Conservation (phyloP, 2,797 vertebrate genomes). For the Anas bahamensis region DNA sequence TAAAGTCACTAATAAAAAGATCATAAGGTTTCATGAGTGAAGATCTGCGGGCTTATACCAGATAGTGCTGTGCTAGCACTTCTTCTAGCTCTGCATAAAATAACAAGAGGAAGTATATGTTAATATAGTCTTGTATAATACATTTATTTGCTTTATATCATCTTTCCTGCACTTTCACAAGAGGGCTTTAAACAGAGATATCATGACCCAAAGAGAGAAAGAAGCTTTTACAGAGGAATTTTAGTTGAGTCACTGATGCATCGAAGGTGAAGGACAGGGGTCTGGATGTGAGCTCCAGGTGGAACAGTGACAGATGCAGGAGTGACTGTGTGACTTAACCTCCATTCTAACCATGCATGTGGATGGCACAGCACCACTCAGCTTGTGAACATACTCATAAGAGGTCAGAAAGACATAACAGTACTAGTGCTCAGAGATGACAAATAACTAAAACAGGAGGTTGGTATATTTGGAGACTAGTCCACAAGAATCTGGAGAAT, state of each 20-base stretch:
- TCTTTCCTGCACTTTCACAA: not conserved
- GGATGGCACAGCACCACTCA: not conserved
- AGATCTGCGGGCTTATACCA: not conserved
- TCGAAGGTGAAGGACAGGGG: not conserved
- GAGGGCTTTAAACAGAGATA: not conserved
- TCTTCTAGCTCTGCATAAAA: not conserved
- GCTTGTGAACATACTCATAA: too few species aligned
- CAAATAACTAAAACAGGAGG: not conserved
- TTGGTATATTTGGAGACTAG: not conserved
- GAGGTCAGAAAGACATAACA: not conserved
- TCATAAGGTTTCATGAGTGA: not conserved
- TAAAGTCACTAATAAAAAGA: not conserved
- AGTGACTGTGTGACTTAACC: not conserved
- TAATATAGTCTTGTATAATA: not conserved
- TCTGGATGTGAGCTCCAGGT: not conserved
- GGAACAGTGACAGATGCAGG: not conserved
- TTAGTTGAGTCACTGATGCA: not conserved
- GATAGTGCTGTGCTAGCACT: not conserved
- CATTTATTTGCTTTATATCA: not conserved
- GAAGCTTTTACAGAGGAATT: not conserved
- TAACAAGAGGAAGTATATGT: not conserved
- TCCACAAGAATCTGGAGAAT: not conserved
- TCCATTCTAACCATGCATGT: not conserved
- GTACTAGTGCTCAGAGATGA: not conserved
- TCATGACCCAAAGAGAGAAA: not conserved